Evolutionary conservation across 2,113 vertebrate genomes (phyloP).

Genomic region (Thamnophis sirtalis): DNA sequence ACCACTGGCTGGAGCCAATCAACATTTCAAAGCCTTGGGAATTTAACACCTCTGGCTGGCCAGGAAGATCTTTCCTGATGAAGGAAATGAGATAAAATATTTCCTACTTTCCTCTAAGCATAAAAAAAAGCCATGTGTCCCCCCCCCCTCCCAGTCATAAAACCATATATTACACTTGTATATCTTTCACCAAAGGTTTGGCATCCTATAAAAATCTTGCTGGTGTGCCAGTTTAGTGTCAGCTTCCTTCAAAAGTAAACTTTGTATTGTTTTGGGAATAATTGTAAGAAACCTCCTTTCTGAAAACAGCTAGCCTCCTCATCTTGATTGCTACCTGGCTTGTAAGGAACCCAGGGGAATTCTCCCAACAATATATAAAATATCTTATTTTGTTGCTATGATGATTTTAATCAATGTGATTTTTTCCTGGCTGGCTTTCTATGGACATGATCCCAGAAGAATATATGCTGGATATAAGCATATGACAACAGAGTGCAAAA

Average conservation of each 20-base stretch:
- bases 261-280: background rate
- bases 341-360: background rate
- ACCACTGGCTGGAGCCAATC: too few relatives aligned
- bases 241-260: background rate
- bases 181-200: too few relatives aligned
- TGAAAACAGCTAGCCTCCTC: background rate
- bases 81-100: too few relatives aligned
- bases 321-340: background rate
- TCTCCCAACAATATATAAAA: background rate
- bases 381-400: background rate
- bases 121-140: too few relatives aligned
- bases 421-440: background rate
- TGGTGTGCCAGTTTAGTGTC: too few relatives aligned
- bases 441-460: background rate
- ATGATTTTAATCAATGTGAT: background rate
- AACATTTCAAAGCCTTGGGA: too few relatives aligned
- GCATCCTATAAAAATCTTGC: too few relatives aligned
- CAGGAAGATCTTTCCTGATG: too few relatives aligned
- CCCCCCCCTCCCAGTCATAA: too few relatives aligned
- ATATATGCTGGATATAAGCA: background rate
- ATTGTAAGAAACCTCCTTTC: background rate
- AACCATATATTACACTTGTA: too few relatives aligned
- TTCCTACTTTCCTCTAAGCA: too few relatives aligned
- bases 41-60: too few relatives aligned
- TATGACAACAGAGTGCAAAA: background rate